Base-by-base conservation (phyloP, 2,113 vertebrate species). In the Regulus satrapa region DNA sequence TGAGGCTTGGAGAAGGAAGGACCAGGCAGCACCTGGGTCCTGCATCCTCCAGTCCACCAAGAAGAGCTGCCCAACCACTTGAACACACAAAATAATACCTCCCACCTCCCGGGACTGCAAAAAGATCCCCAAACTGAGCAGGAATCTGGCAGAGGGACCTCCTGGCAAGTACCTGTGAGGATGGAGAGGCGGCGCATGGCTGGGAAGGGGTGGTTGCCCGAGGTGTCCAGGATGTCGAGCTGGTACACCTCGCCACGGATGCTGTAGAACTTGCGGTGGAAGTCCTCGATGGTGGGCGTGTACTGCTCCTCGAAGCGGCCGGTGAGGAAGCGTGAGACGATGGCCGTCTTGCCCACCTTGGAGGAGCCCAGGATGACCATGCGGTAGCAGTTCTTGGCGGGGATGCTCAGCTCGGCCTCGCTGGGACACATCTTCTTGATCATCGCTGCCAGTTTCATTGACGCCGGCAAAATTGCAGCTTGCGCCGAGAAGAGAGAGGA, bases 301-400 rank as follows among this genome's bases (percentile, higher is more conserved):
- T 99, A 99, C 84, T 99, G 98, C 83, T 99, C 99, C 26, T 99
- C 99, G 85, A 99, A 99, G 94, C 98, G 98, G 71, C 99, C 99
- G 38, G 98, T 99, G 94, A 99, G 98, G 97, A 99, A 99, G 68
- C 99, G 99, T 5, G 99, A 99, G 56, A 99, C 99, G 97, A 99
- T 99, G 96, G 99, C 99, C 5, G 99, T 99, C 97, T 99, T 99
- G 94, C 99, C 99, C 94, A 99, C 99, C 96, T 99, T 99, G 93
- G 99, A 99, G 95, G 99, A 99, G 77, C 99, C 99, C 76, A 99
- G 97, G 95, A 99, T 98, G 93, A 99, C 99, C 99, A 99, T 99
- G 95, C 99, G 98, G 97, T 99, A 99, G 98, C 99, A 99, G 98
- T 99, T 99, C 97, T 99, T 99, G 64, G 99, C 98, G 1, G 99